A percentile compares a stretch with the other conserved stretches of the same genome.
Evolutionary conservation across 92 coral and sea anemone genomes (phyloP).

Genomic region (Parazoanthus atlanticus): DNA sequence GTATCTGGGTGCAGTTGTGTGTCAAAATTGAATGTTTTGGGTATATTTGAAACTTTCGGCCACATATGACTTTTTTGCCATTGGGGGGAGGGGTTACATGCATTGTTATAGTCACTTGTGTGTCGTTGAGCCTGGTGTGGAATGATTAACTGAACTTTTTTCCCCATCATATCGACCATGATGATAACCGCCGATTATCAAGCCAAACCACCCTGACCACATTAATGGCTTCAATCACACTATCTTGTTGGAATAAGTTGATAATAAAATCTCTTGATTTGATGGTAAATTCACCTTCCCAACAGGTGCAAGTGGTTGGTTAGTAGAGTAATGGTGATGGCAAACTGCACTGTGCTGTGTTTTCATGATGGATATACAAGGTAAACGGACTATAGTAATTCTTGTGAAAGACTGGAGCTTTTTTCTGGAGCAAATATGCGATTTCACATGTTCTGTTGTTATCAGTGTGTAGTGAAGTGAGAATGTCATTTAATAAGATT

Average conservation of each 20-base stretch:
- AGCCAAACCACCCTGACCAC: constrained; percentile 76
- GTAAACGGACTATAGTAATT: neutral
- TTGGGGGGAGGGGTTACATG: neutral
- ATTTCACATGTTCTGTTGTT: too few relatives aligned
- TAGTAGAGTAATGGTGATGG: neutral
- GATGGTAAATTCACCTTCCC: neutral
- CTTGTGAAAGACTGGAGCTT: neutral
- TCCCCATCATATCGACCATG: constrained; percentile 94
- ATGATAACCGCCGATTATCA: constrained; percentile 53
- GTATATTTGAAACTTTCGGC: too few relatives aligned
- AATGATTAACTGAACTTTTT: constrained; percentile 82
- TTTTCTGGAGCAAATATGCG: too few relatives aligned
- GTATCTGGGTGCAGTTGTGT: too few relatives aligned
- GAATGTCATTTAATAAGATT: too few relatives aligned
- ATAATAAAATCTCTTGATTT: neutral
- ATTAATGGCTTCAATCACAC: neutral
- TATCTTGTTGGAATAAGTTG: neutral
- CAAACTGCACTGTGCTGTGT: neutral
- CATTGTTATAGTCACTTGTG: neutral
- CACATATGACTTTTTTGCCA: too few relatives aligned
- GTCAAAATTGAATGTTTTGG: too few relatives aligned
- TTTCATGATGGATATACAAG: neutral
- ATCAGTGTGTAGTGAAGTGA: too few relatives aligned
- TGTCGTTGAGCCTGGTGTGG: constrained; percentile 53
- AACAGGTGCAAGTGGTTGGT: neutral